Base-by-base conservation (phyloP, 2,888 invertebrate genomes). In the Junonia oenone region DNA sequence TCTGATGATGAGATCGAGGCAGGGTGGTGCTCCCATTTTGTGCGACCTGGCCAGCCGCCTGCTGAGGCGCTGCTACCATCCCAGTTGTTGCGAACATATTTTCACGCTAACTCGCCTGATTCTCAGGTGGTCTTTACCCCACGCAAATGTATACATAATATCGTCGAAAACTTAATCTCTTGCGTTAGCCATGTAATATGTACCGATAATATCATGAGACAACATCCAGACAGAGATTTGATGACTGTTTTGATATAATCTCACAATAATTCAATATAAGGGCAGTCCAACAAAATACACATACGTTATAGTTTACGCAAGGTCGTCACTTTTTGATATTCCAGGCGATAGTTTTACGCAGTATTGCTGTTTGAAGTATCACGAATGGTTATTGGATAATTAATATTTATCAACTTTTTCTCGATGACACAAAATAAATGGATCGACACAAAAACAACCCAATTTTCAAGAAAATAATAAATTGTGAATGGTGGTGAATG, bases 1-100 rank as follows among this genome's bases (percentile, higher is more conserved):
- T 84, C 69, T 90, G 90, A 68, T 90, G 90, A 67, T 90, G 89
- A 33, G 90, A 90, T 58, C 90, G 74, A 47, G 90, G 90, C 61
- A 90, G 69, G 27, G 90, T 90, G 29, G 81, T 90, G 70, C 88
- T 90, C 63, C 90, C 90, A 74, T 86, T 88, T 65, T 81, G 81
- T 27, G 89, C 81, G 68, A 87, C 81, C 72, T 88, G 83, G 55
- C 81, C 81, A 68, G 83, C 76, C 68, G 85, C 79, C 66, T 83
- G 84, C 69, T 90, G 90, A 48, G 89, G 83, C 66, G 82, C 83
- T 69, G 88, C 83, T 81, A 83, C 82, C 77, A 85, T 81, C 69
- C 86, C 86, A 69, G 84, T 78, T 62, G 85, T 80, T 59, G 84
- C 75, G 68, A 83, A 86, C 86, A 86, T 87, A 71, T 55, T 74